Evolutionary conservation across 2,797 vertebrate genomes (phyloP).

Genomic region (Acridotheres tristis): DNA sequence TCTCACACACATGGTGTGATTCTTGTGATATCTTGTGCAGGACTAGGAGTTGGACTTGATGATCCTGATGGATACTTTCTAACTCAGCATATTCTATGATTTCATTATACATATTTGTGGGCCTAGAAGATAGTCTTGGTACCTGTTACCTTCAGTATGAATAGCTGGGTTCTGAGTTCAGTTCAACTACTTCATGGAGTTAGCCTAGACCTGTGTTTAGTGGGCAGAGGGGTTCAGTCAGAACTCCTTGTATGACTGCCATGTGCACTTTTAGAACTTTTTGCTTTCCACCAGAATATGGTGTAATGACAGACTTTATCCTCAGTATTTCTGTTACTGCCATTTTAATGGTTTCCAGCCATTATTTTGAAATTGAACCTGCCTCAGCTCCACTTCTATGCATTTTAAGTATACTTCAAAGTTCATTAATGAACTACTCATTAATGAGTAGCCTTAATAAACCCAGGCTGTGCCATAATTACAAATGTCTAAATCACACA

Average conservation of each 20-base stretch:
- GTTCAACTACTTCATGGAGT: neutral
- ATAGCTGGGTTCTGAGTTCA: neutral
- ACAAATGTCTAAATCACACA: slow-evolving; percentile 20
- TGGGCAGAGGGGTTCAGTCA: neutral
- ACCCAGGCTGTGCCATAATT: slow-evolving; percentile 11
- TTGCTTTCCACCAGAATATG: neutral
- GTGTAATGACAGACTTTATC: neutral
- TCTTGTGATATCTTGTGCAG: neutral
- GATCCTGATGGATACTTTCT: neutral
- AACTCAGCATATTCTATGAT: neutral
- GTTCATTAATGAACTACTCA: slow-evolving; percentile 18
- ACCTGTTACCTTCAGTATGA: neutral
- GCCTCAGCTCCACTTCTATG: neutral
- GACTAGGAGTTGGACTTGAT: neutral
- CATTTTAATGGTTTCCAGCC: neutral
- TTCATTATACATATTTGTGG: neutral
- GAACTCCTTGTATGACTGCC: neutral
- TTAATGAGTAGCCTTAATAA: slow-evolving; percentile 42
- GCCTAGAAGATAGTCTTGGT: neutral
- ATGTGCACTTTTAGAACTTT: neutral
- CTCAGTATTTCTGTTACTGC: slow-evolving; percentile 8
- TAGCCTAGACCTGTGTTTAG: neutral
- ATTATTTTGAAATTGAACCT: slow-evolving; percentile 27
- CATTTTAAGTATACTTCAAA: slow-evolving; percentile 36
- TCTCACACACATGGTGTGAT: neutral